These are phyloP conservation scores for Rhagoletis zephyria DNA, from an alignment of 1,140 invertebrate species.

Conservation along the genomic window DNA sequence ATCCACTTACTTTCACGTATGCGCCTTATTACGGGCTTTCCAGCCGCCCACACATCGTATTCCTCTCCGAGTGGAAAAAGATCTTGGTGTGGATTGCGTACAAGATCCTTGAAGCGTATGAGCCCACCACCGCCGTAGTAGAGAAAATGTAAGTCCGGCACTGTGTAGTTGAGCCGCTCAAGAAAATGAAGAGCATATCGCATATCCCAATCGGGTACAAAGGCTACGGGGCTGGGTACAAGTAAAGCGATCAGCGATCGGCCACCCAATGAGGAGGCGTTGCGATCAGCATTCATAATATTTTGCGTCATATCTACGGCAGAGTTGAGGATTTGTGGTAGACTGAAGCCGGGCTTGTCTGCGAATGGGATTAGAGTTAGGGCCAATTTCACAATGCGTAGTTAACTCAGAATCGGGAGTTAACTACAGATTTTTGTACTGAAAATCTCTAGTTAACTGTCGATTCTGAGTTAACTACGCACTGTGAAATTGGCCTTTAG, in stretches of 20 bases:
- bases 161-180: conserved; percentile 71
- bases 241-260: conserved; percentile 75
- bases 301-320: conserved; percentile 68
- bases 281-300: conserved; percentile 73
- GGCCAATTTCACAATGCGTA: too few relatives aligned
- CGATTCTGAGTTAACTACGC: too few relatives aligned
- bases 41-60: conserved; percentile 59
- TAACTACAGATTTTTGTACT: too few relatives aligned
- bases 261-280: conserved; percentile 72
- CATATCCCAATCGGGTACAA: conserved; percentile 72
- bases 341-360: conserved; percentile 74
- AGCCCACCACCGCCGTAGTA: conserved; percentile 74
- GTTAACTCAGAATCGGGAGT: too few relatives aligned
- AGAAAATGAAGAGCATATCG: conserved; percentile 73
- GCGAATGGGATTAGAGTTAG: conserved; percentile 60
- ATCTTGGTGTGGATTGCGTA: conserved; percentile 71
- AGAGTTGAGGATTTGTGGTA: conserved; percentile 73
- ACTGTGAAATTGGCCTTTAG: too few relatives aligned
- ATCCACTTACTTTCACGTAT: conserved; percentile 66
- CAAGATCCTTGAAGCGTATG: conserved; percentile 74
- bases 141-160: conserved; percentile 76
- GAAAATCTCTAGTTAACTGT: too few relatives aligned
- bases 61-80: conserved; percentile 65
- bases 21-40: conserved; percentile 63
- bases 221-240: conserved; percentile 72